Evolutionary conservation across 2,797 vertebrate genomes (phyloP).

Genomic region (Gallinago solitaria): DNA sequence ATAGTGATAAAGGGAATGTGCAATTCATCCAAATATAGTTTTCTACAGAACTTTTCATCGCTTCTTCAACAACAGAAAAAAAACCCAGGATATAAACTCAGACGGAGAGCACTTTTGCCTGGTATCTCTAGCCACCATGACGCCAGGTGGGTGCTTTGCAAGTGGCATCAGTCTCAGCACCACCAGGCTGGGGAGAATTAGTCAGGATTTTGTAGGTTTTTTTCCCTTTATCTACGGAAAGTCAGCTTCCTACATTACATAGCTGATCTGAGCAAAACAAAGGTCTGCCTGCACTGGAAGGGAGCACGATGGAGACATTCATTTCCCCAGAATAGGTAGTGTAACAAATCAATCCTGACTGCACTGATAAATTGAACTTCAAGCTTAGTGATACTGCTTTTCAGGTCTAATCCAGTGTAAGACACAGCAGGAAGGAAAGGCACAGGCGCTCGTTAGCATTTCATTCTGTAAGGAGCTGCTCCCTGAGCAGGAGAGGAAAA

Average conservation of each 20-base stretch:
- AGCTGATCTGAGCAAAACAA: conserved; percentile 66
- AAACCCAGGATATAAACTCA: background rate
- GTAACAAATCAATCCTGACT: conserved; percentile 63
- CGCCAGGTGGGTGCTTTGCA: background rate
- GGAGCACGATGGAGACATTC: conserved; percentile 41
- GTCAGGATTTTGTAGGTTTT: conserved; percentile 29
- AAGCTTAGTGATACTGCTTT: conserved; percentile 58
- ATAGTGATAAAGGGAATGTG: background rate
- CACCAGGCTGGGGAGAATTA: conserved; percentile 23
- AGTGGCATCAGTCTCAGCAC: background rate
- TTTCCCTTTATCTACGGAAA: conserved; percentile 47
- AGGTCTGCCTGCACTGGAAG: conserved; percentile 51
- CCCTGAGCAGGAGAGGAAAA: background rate
- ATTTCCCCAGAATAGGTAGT: conserved; percentile 33
- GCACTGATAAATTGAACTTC: conserved; percentile 64
- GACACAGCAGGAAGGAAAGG: conserved; percentile 53
- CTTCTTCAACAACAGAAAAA: background rate
- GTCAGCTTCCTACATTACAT: conserved; percentile 64
- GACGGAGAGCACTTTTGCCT: background rate
- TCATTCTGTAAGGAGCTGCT: conserved; percentile 39
- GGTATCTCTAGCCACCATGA: background rate
- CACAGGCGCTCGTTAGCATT: conserved; percentile 50
- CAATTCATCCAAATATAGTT: background rate
- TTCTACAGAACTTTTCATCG: background rate
- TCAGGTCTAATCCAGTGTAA: conserved; percentile 61